Percentiles rank a stretch among this genome's conserved stretches.
Evolutionary conservation across 2,888 invertebrate genomes (phyloP).

Genomic region (Dolichopus griseipennis): DNA sequence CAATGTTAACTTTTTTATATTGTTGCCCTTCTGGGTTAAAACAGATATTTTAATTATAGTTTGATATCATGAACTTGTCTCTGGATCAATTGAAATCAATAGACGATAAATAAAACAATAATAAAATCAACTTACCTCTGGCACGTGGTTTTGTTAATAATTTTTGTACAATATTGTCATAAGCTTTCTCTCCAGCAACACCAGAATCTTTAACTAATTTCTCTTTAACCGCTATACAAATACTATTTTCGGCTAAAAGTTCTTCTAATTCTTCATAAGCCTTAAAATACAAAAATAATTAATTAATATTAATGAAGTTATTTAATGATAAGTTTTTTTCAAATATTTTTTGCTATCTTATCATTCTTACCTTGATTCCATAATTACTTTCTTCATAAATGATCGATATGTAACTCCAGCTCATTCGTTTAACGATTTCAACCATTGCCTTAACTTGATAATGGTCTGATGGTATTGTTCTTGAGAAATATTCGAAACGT

Average conservation of each 20-base stretch:
- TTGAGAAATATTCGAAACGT: slow-evolving; percentile 86
- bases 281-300: too few species aligned
- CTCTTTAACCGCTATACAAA: slow-evolving; percentile 92
- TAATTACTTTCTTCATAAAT: slow-evolving; percentile 95
- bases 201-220: slow-evolving; percentile 93
- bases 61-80: background rate
- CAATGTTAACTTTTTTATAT: too few species aligned
- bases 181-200: slow-evolving; percentile 77
- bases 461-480: slow-evolving; percentile 91
- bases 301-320: background rate
- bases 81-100: too few species aligned
- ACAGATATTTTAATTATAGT: too few species aligned
- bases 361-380: slow-evolving; percentile 70
- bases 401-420: slow-evolving; percentile 91
- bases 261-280: slow-evolving; percentile 91
- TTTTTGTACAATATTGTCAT: slow-evolving; percentile 79
- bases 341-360: background rate
- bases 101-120: slow-evolving; percentile 1
- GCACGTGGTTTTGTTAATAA: slow-evolving; percentile 79
- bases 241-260: slow-evolving; percentile 66
- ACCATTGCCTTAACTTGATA: slow-evolving; percentile 94
- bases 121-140: slow-evolving; percentile 61
- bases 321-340: background rate
- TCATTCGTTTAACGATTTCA: slow-evolving; percentile 74
- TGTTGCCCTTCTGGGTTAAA: too few species aligned